A percentile compares a stretch with the other conserved stretches of the same genome.
phyloP scores from a whole-genome alignment of 2,113 vertebrate species.

The Crocuta crocuta region DNA sequence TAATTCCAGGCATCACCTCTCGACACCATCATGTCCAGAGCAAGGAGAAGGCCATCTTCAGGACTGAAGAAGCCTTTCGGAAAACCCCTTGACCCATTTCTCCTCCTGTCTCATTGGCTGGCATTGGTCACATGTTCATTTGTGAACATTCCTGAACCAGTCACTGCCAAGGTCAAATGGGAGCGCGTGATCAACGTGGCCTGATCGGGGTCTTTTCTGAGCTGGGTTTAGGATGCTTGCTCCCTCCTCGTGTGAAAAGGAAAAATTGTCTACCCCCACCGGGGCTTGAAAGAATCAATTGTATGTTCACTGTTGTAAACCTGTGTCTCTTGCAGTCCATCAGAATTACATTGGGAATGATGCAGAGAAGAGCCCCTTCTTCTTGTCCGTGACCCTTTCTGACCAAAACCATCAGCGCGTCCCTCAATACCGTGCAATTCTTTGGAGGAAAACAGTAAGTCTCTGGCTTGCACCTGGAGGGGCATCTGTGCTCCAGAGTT shows the following conservation, averaged over 20 bases:
- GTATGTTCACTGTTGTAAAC: background rate
- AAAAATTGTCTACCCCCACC: background rate
- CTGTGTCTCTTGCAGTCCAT: conserved; percentile 90
- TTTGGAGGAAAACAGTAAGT: conserved; percentile 98
- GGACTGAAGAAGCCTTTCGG: background rate
- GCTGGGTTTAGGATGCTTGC: background rate
- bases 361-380: conserved; percentile 97
- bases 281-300: background rate
- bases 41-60: background rate
- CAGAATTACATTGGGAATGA: conserved; percentile 98
- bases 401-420: conserved; percentile 98
- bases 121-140: background rate
- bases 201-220: background rate
- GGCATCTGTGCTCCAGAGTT: background rate
- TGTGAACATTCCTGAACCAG: background rate
- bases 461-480: background rate
- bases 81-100: background rate
- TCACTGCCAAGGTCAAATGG: background rate
- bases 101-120: background rate
- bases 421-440: conserved; percentile 97
- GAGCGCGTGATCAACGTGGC: rapidly evolving
- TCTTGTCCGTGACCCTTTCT: conserved; percentile 97
- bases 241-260: background rate
- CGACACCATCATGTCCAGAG: background rate
- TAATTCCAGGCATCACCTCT: background rate